phyloP scores from a whole-genome alignment of 2,888 invertebrate species.

The Congeria kusceri region DNA sequence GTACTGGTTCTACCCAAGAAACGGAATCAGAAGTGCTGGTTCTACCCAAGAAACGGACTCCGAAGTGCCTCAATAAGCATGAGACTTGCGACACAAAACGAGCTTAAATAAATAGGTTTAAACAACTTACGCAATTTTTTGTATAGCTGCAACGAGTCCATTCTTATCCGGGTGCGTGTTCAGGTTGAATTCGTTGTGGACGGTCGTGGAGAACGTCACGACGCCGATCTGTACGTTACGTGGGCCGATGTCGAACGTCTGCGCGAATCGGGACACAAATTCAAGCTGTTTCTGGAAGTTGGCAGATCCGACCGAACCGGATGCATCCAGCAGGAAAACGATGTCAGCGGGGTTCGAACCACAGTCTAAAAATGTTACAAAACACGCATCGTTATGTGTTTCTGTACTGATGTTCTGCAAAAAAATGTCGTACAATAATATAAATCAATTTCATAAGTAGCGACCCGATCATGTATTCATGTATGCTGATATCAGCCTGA shows the following conservation, averaged over 20 bases:
- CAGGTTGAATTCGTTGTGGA: constrained; percentile 74
- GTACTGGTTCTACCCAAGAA: no score
- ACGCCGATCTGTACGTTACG: constrained; percentile 75
- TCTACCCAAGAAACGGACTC: no score
- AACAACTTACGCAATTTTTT: constrained; percentile 54
- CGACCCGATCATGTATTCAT: no score
- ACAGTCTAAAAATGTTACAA: constrained; percentile 66
- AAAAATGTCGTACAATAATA: no score
- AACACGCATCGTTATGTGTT: no score
- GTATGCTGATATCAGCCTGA: no score
- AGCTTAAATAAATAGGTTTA: no score
- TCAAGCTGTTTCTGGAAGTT: constrained; percentile 75
- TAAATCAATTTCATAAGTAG: no score
- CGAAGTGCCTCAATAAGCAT: no score
- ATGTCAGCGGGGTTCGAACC: constrained; percentile 75
- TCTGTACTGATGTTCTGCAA: no score
- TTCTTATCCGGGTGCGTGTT: constrained; percentile 65
- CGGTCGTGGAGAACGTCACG: constrained; percentile 69
- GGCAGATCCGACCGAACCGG: constrained; percentile 69
- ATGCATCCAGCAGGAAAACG: constrained; percentile 75
- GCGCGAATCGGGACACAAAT: constrained; percentile 74
- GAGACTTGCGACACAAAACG: no score
- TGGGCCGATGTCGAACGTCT: constrained; percentile 74
- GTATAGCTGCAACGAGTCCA: constrained; percentile 66
- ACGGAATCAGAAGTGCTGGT: no score